Evolutionary conservation across 2,113 vertebrate species (phyloP).

Genomic region (Puffinus mauretanicus): DNA sequence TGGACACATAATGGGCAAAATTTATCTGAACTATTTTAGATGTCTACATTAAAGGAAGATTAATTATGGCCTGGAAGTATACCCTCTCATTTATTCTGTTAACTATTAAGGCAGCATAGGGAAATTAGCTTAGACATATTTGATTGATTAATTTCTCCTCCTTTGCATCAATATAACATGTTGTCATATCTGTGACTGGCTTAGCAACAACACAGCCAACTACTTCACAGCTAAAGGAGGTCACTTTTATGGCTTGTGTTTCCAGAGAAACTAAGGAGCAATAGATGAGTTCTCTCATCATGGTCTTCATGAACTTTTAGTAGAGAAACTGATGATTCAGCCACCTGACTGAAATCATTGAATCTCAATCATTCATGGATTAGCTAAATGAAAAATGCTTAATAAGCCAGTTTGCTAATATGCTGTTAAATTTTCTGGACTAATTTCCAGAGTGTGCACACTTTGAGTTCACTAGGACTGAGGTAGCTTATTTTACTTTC

Average conservation of each 20-base stretch:
- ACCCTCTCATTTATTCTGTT: neutral
- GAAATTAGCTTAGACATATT: neutral
- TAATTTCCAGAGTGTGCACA: neutral
- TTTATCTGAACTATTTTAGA: neutral
- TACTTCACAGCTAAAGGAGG: neutral
- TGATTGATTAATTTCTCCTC: neutral
- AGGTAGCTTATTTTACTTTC: neutral
- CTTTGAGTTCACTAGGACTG: neutral
- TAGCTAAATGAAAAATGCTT: slow-evolving; percentile 12
- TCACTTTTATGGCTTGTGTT: neutral
- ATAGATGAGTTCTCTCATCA: neutral
- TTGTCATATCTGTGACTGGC: neutral
- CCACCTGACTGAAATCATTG: neutral
- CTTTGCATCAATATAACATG: neutral
- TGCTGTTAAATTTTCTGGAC: neutral
- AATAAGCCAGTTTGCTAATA: neutral
- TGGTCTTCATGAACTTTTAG: neutral
- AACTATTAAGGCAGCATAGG: neutral
- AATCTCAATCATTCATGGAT: neutral
- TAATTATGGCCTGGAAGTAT: neutral
- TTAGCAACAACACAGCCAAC: neutral
- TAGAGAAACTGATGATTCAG: slow-evolving; percentile 12
- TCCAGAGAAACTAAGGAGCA: neutral
- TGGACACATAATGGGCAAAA: neutral
- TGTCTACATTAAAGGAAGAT: neutral